A percentile compares a stretch with the other conserved stretches of the same genome.
Evolutionary conservation across 2,888 invertebrate species (phyloP).

Genomic region (Drosophila ustulata): DNA sequence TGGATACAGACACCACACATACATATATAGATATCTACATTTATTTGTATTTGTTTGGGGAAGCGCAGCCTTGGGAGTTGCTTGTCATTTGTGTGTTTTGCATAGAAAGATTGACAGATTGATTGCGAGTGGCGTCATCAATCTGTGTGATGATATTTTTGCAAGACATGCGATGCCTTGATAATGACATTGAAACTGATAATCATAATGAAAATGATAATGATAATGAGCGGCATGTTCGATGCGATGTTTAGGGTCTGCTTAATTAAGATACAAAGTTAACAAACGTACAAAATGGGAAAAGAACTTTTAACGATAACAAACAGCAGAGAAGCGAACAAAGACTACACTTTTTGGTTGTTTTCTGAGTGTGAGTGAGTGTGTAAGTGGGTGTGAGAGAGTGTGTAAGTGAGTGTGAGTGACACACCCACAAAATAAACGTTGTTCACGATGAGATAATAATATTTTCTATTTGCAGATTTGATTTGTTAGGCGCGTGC

Average conservation of each 20-base stretch:
- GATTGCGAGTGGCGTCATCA: constrained; percentile 33
- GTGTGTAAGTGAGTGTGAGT: constrained; percentile 20
- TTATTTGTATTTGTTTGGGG: neutral
- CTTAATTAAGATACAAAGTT: constrained; percentile 63
- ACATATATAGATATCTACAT: neutral
- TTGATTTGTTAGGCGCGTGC: constrained; percentile 65
- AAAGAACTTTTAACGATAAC: constrained; percentile 54
- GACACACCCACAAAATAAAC: constrained; percentile 57
- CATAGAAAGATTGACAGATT: constrained; percentile 35
- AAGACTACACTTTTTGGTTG: constrained; percentile 11
- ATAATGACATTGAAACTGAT: constrained; percentile 6
- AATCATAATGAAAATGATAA: constrained; percentile 18
- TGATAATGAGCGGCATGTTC: constrained; percentile 50
- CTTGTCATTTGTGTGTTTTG: constrained; percentile 31
- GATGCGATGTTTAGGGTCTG: constrained; percentile 42
- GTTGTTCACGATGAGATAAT: constrained; percentile 68
- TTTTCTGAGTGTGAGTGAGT: neutral
- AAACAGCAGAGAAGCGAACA: constrained; percentile 11
- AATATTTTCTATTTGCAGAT: constrained; percentile 77
- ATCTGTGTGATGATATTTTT: constrained; percentile 25
- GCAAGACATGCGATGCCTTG: constrained; percentile 52
- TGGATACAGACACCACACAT: constrained; percentile 11
- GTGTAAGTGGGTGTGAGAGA: neutral
- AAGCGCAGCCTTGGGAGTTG: constrained; percentile 14
- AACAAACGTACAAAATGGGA: constrained; percentile 39